A percentile compares a stretch with the other conserved stretches of the same genome.
Conservation (phyloP, 2,113 vertebrate genomes). For the Eupsittula cactorum region DNA sequence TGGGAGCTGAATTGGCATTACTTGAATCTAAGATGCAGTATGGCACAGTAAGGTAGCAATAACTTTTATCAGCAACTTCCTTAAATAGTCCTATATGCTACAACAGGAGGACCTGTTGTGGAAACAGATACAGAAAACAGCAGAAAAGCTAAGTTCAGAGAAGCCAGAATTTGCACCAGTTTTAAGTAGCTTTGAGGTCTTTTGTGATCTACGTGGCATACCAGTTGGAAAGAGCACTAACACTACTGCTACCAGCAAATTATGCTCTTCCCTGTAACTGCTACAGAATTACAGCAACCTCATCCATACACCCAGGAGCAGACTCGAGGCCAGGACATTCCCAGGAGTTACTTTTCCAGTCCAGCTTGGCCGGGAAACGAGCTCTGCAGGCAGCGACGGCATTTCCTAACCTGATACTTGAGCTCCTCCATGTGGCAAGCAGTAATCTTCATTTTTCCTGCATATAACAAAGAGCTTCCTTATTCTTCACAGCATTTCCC, state of each 20-base stretch:
- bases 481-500: neutral
- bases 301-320: neutral
- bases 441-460: neutral
- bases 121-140: neutral
- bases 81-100: neutral
- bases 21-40: neutral
- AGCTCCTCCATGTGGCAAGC: constrained; percentile 75
- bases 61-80: neutral
- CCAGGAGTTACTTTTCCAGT: neutral
- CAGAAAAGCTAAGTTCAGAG: neutral
- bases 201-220: accelerated
- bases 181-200: neutral
- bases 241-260: neutral
- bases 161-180: neutral
- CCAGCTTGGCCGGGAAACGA: neutral
- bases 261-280: neutral
- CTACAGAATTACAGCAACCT: neutral
- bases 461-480: neutral
- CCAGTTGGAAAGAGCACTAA: neutral
- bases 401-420: constrained; percentile 64
- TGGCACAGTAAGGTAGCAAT: neutral
- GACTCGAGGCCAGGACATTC: neutral
- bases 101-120: neutral
- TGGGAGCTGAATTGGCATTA: neutral
- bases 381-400: neutral